phyloP scores from a whole-genome alignment of 2,113 vertebrate species.

The Alligator mississippiensis region DNA sequence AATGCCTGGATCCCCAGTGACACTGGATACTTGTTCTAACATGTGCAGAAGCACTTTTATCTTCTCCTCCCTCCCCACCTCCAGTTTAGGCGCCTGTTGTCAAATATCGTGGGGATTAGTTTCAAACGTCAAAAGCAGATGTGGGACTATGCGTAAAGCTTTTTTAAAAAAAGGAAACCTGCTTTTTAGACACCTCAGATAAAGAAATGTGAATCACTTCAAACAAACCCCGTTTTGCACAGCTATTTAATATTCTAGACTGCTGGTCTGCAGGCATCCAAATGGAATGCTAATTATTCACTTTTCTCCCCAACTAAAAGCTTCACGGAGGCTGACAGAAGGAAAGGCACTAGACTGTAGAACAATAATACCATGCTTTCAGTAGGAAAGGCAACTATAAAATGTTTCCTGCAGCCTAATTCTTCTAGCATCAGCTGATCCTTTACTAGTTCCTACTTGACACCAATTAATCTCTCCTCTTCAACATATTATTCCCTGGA shows the following conservation, averaged over 20 bases:
- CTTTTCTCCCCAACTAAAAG: constrained; percentile 61
- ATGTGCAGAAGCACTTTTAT: constrained; percentile 63
- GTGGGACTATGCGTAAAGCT: not conserved
- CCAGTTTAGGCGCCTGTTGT: constrained; percentile 49
- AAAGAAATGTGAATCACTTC: constrained; percentile 59
- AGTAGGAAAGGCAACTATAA: constrained; percentile 82
- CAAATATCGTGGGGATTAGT: constrained; percentile 45
- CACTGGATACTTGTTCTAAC: constrained; percentile 62
- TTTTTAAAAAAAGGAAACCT: not conserved
- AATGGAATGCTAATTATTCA: constrained; percentile 78
- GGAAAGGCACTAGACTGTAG: constrained; percentile 79
- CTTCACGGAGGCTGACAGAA: constrained; percentile 77
- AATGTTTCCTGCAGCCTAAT: constrained; percentile 85
- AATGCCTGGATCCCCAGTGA: constrained; percentile 2
- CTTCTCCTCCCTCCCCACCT: constrained; percentile 33
- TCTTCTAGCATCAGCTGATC: constrained; percentile 80
- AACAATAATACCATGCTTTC: constrained; percentile 77
- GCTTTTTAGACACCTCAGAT: constrained; percentile 15
- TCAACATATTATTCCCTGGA: constrained; percentile 29
- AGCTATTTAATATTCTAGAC: constrained; percentile 75
- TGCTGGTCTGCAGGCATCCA: constrained; percentile 58
- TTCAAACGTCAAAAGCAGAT: constrained; percentile 49
- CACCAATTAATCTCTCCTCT: constrained; percentile 83
- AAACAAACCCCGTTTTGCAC: constrained; percentile 40
- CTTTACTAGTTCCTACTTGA: constrained; percentile 82